phyloP scores from a whole-genome alignment of 2,888 invertebrate genomes.

The Penaeus monodon region DNA sequence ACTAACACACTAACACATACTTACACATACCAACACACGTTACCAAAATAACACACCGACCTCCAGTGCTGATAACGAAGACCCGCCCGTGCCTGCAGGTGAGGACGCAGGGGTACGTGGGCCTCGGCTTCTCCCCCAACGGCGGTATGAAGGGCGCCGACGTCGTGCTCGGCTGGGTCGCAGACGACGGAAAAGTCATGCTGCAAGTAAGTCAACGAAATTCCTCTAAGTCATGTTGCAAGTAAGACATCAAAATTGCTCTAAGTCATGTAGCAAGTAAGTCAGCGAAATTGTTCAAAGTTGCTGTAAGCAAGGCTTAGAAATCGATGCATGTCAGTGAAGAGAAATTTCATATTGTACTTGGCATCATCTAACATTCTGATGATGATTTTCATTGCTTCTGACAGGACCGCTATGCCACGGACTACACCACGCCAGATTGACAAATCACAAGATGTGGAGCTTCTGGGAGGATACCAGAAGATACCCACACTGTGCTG shows the following conservation, averaged over 20 bases:
- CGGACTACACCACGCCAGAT: conserved; percentile 27
- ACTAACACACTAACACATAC: background rate
- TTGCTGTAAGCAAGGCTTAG: too few relatives aligned
- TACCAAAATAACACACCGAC: background rate
- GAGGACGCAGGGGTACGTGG: conserved; percentile 84
- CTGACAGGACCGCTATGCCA: conserved; percentile 44
- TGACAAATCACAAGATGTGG: conserved; percentile 78
- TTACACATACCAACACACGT: background rate
- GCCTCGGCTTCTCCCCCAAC: conserved; percentile 86
- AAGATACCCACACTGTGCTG: conserved; percentile 87
- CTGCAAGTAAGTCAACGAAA: conserved; percentile 69
- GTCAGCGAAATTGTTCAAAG: too few relatives aligned
- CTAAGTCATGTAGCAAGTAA: too few relatives aligned
- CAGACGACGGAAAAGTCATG: conserved; percentile 71
- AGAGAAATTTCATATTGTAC: too few relatives aligned
- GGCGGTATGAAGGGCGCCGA: conserved; percentile 86
- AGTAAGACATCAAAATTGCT: too few relatives aligned
- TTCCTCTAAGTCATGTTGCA: too few relatives aligned
- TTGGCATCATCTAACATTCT: too few relatives aligned
- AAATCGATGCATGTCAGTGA: too few relatives aligned
- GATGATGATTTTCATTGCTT: too few relatives aligned
- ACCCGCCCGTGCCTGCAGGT: conserved; percentile 36
- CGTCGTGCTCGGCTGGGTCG: conserved; percentile 89
- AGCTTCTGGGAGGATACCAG: conserved; percentile 84
- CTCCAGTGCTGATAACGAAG: background rate